Evolutionary conservation across 2,113 vertebrate species (phyloP).

Genomic region (Forbesichthys agassizii): DNA sequence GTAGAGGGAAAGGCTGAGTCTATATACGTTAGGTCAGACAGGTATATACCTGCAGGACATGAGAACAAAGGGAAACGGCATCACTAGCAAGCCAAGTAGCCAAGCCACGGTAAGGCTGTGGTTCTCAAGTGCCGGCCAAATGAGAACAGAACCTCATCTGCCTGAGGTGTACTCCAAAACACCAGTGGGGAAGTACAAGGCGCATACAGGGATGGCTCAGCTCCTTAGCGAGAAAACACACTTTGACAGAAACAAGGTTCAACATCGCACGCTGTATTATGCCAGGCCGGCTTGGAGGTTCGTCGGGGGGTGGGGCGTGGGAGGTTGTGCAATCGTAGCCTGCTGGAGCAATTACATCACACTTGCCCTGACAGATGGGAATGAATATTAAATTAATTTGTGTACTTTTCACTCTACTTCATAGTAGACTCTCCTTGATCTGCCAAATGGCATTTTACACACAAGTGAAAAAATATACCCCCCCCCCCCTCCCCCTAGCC

Average conservation of each 20-base stretch:
- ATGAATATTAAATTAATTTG: constrained; percentile 10
- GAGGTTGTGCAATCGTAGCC: constrained; percentile 14
- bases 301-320: constrained; percentile 29
- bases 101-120: not conserved
- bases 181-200: not conserved
- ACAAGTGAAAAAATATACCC: too few species aligned
- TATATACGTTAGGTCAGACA: constrained; percentile 96
- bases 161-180: constrained; percentile 13
- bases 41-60: constrained; percentile 88
- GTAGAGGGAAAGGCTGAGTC: constrained; percentile 98
- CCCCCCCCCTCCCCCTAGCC: not conserved
- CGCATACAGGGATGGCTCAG: constrained; percentile 4
- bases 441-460: too few species aligned
- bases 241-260: constrained; percentile 19
- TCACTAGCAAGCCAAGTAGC: not conserved
- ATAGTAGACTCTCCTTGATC: not conserved
- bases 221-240: constrained; percentile 45
- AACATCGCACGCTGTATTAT: not conserved
- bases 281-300: constrained; percentile 5
- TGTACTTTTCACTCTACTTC: constrained; percentile 20
- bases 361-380: not conserved
- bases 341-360: constrained; percentile 17
- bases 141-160: constrained; percentile 36
- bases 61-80: constrained; percentile 5
- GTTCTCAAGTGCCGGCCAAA: constrained; percentile 5